Evolutionary conservation across 2,797 vertebrate genomes (phyloP).

Genomic region (Bradypodion ventrale): DNA sequence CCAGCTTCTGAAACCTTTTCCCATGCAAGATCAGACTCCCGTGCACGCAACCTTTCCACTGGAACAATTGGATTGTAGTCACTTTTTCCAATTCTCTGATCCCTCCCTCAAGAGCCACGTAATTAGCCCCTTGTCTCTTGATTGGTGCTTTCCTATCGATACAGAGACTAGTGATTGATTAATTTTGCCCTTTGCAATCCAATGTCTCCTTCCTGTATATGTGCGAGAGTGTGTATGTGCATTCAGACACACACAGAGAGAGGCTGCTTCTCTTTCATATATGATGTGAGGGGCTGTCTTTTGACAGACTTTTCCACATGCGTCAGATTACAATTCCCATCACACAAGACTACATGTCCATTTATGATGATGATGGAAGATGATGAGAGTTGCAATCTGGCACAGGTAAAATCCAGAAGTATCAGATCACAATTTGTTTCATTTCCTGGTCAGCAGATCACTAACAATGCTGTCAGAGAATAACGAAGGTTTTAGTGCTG

Average conservation of each 20-base stretch:
- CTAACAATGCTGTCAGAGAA: neutral
- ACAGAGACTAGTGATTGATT: conserved; percentile 51
- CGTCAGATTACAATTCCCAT: too few species aligned
- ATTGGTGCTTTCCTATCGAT: conserved; percentile 59
- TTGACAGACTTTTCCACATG: neutral
- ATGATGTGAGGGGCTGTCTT: neutral
- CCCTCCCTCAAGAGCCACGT: conserved; percentile 7
- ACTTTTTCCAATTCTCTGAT: conserved; percentile 69
- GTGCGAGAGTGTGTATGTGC: neutral
- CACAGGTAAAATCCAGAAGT: neutral
- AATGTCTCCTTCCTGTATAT: conserved; percentile 40
- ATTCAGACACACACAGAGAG: neutral
- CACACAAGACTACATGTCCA: too few species aligned
- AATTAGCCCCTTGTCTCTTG: conserved; percentile 21
- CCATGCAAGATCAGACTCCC: neutral
- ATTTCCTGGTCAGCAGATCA: neutral
- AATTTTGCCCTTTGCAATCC: conserved; percentile 59
- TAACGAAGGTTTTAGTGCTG: neutral
- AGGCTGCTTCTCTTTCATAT: conserved; percentile 22
- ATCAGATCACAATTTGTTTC: too few species aligned
- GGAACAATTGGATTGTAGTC: conserved; percentile 63
- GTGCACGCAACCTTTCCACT: neutral
- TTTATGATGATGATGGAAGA: neutral
- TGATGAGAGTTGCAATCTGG: neutral
- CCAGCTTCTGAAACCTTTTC: neutral